Evolutionary conservation across 1,140 invertebrate genomes (phyloP), one percentile per base, ranked within the genome.

Genomic region (Lysiphlebus fabarum): DNA sequence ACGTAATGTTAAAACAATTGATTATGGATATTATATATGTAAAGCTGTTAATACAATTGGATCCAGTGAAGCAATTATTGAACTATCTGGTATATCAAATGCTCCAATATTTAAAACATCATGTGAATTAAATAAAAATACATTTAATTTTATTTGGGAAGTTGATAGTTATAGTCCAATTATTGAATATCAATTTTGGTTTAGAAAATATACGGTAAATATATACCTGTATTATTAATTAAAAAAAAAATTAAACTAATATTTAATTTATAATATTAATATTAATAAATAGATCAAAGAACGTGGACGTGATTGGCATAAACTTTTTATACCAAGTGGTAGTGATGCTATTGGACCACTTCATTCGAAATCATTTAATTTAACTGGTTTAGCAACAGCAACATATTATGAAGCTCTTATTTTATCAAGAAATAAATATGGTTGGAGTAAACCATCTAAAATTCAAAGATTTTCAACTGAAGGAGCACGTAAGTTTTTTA

Each of bases 21-120:
- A 94, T 73, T 85, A 92, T 57, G 91, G 90, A 0, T 83, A 84
- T 62, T 93, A 92, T 69, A 84, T 86, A 1, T 93, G 91, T 71
- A 81, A 84, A 34, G 91, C 89, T 0, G 83, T 85, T 38, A 94
- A 93, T 71, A 81, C 81, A 12, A 70, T 90, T 7, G 91, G 90
- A 2, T 74, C 67, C 12, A 77, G 70, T 17, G 77, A 81, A 42
- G 75, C 76, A 26, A 71, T 65, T 8, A 79, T 87, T 34, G 81
- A 86, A 63, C 70, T 87, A 10, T 85, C 84, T 37, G 84, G 82
- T 17, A 76, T 83, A 5, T 78, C 85, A 2, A 86, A 87, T 76
- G 80, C 82, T 9, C 84, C 83, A 7, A 66, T 83, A 1, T 85
- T 88, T 53, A 87, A 85, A 60, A 82, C 77, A 53, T 78, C 80